Conservation (phyloP, 2,113 vertebrate species). For the Mesitornis unicolor region DNA sequence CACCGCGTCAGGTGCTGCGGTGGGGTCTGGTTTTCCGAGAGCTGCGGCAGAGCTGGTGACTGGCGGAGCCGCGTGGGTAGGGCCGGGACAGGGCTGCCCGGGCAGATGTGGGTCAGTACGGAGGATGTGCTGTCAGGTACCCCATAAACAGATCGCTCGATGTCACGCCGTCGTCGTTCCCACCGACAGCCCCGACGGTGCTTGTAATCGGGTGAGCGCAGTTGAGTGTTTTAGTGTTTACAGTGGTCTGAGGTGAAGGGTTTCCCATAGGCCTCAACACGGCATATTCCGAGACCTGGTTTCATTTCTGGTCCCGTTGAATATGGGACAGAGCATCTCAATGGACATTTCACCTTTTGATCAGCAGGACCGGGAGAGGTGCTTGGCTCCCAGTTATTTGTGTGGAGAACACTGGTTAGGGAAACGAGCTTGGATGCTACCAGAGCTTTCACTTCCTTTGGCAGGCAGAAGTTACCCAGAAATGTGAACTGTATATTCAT, state of each 20-base stretch:
- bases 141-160: too few relatives aligned
- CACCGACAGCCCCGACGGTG: fast-evolving
- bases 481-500: not conserved
- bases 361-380: not conserved
- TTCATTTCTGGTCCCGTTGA: not conserved
- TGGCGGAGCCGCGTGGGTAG: too few relatives aligned
- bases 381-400: not conserved
- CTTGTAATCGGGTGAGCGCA: not conserved
- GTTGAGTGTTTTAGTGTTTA: not conserved
- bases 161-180: too few relatives aligned
- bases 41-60: too few relatives aligned
- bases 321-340: not conserved
- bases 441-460: not conserved
- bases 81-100: fast-evolving
- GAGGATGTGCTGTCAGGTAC: not conserved
- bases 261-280: not conserved
- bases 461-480: not conserved
- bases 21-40: not conserved
- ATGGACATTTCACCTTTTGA: not conserved
- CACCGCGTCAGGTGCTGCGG: too few relatives aligned
- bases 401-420: not conserved
- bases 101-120: fast-evolving
- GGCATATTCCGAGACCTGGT: not conserved
- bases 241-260: not conserved
- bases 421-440: fast-evolving